Evolutionary conservation across 2,888 invertebrate genomes (phyloP), one percentile per base, ranked within the genome.

Genomic region (Meandrusa payeni): DNA sequence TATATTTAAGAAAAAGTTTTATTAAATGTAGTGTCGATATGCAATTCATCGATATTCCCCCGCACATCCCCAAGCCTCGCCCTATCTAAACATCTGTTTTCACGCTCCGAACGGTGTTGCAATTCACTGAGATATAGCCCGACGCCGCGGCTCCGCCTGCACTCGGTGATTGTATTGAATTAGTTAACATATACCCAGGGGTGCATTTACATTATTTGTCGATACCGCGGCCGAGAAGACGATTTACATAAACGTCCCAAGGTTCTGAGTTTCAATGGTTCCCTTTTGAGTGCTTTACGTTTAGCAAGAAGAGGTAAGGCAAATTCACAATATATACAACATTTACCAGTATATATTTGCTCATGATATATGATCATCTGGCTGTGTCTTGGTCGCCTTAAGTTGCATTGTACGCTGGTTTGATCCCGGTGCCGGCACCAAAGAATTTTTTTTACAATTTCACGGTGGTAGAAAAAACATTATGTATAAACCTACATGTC

Each of bases 81-180:
- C 31, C 43, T 37, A 43, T 37, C 37, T 24, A 27, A 33, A 44
- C 44, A 44, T 44, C 38, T 39, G 38, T 44, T 44, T 44, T 44
- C 44, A 39, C 44, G 44, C 44, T 44, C 20, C 10, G 32, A 24
- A 13, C 36, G 12, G 6, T 22, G 15, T 22, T 36, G 37, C 36
- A 43, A 31, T 32, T 26, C 27, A 38, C 32, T 37, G 26, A 26
- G 32, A 33, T 31, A 34, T 22, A 29, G 11, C 26, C 32, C 20
- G 32, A 32, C 32, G 20, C 4, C 10, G 22, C 11, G 28, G 7
- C 23, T 33, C 20, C 22, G 10, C 29, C 12, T 26, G 24, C 22
- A 19, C 15, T 34, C 37, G 13, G 19, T 9, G 37, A 37, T 32
- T 31, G 31, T 40, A 17, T 40, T 37, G 38, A 44, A 39, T 44